Evolutionary conservation across 1,140 invertebrate species (phyloP), one percentile per base, ranked within the genome.

Genomic region (Doryteuthis pealeii): DNA sequence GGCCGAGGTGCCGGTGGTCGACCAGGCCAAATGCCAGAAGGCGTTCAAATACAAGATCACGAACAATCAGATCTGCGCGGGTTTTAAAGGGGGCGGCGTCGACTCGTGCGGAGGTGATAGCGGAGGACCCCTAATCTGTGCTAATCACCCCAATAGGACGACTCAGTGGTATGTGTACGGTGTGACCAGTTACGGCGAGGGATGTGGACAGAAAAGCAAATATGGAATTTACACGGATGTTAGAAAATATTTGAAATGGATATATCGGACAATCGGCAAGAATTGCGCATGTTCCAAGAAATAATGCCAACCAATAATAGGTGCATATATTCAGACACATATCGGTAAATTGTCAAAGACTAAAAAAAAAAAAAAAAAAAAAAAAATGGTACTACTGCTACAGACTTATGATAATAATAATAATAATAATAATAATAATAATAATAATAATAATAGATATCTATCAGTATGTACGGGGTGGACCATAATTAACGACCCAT

Each of bases 151-250:
- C 40, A 81, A 85, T 18, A 82, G 83, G 28, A 71, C 70, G 0
- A 75, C 74, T 1, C 78, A 82, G 71, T 94, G 94, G 93, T 92
- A 91, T 30, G 91, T 96, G 30, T 94, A 94, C 85, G 96, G 96
- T 3, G 95, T 98, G 49, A 97, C 96, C 0, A 96, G 95, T 83
- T 98, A 97, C 79, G 96, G 96, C 0, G 95, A 97, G 83, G 95
- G 95, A 28, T 97, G 96, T 84, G 96, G 95, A 6, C 92, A 94
- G 82, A 92, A 91, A 69, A 94, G 94, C 65, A 97, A 96, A 86
- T 97, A 93, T 81, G 96, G 96, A 4, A 96, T 98, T 74, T 98
- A 98, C 82, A 94, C 94, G 2, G 91, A 92, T 79, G 92, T 97
- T 4, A 91, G 93, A 14, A 96, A 95, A 83, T 97, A 95, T 84